Evolutionary conservation across 2,888 invertebrate species (phyloP).

Genomic region (Zaprionus obscuricornis): DNA sequence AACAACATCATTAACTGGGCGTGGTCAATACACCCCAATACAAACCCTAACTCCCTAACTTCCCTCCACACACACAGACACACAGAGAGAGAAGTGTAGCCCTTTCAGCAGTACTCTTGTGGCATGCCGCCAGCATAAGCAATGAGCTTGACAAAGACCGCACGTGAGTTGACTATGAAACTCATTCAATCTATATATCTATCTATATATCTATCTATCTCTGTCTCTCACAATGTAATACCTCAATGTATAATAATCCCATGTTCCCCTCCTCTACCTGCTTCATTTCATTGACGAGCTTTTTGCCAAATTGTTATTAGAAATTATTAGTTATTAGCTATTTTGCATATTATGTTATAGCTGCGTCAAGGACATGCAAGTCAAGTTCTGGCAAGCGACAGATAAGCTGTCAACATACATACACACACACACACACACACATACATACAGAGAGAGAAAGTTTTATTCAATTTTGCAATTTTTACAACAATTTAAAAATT

Average conservation of each 20-base stretch:
- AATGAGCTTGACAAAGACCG: conserved; percentile 30
- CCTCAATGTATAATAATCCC: not conserved
- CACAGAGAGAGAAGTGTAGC: no score
- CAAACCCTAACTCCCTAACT: no score
- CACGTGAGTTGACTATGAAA: conserved; percentile 49
- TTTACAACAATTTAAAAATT: no score
- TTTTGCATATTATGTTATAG: conserved; percentile 54
- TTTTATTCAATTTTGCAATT: no score
- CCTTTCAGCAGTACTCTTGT: no score
- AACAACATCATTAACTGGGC: conserved; percentile 51
- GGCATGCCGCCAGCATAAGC: conserved; percentile 34
- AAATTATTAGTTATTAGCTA: conserved; percentile 61
- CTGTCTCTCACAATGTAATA: not conserved
- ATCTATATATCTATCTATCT: no score
- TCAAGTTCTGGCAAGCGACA: not conserved
- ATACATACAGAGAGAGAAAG: no score
- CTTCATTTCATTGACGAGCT: not conserved
- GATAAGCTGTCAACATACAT: no score
- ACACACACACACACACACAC: no score
- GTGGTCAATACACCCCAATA: conserved; percentile 5
- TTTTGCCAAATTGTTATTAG: conserved; percentile 51
- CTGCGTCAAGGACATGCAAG: not conserved
- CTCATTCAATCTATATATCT: no score
- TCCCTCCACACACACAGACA: no score
- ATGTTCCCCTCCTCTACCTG: no score